Conservation (phyloP, 2,888 invertebrate species). For the Asteroscopus sphinx region DNA sequence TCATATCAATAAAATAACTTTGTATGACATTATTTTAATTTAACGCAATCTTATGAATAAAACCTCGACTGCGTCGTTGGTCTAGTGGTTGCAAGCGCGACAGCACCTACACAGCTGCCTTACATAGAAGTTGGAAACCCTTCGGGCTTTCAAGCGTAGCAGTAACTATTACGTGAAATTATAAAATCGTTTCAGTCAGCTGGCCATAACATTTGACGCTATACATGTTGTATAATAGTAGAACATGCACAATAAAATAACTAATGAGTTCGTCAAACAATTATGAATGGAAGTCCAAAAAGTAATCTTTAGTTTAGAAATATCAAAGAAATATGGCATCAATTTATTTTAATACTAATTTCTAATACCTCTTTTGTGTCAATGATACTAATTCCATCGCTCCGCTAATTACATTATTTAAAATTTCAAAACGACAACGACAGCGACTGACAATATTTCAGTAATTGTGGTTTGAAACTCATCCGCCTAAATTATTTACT, state of each 20-base stretch:
- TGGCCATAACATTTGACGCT: slow-evolving; percentile 18
- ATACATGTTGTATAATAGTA: not conserved
- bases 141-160: slow-evolving; percentile 29
- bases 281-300: not conserved
- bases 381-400: too few species aligned
- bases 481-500: slow-evolving; percentile 29
- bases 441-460: slow-evolving; percentile 14
- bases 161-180: slow-evolving; percentile 35
- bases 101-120: not conserved
- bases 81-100: too few species aligned
- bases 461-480: slow-evolving; percentile 20
- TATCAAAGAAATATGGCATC: not conserved
- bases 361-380: too few species aligned
- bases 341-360: too few species aligned
- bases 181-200: slow-evolving; percentile 34
- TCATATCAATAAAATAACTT: too few species aligned
- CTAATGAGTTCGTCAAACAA: too few species aligned
- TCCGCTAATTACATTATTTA: not conserved
- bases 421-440: slow-evolving; percentile 1
- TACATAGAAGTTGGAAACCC: too few species aligned
- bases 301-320: not conserved
- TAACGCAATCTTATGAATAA: too few species aligned
- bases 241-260: too few species aligned
- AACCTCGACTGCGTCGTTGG: too few species aligned
- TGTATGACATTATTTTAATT: too few species aligned